Evolutionary conservation across 35 echinoderm and acorn worm genomes (phyloP).

Genomic region (Ophiothrix spiculata): DNA sequence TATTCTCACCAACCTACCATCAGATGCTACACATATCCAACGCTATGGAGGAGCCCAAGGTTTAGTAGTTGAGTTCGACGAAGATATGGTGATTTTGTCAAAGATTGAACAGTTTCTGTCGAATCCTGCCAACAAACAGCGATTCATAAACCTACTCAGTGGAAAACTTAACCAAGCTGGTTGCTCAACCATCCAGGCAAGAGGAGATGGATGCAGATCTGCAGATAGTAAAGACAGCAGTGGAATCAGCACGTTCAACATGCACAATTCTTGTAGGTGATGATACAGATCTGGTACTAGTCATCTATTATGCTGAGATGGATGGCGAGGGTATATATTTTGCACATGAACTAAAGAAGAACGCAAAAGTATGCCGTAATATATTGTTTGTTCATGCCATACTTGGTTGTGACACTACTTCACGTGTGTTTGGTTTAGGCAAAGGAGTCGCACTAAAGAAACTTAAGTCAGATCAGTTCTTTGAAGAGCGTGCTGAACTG

Average conservation of each 20-base stretch:
- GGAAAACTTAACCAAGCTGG: background rate
- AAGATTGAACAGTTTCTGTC: conserved; percentile 56
- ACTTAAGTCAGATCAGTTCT: background rate
- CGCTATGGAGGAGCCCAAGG: conserved; percentile 5
- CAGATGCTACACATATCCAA: conserved; percentile 37
- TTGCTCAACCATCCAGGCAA: background rate
- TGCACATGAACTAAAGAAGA: background rate
- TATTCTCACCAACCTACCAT: conserved; percentile 29
- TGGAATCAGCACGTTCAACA: background rate
- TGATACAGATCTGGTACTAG: conserved; percentile 18
- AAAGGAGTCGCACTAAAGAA: conserved; percentile 22
- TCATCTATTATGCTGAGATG: conserved; percentile 3
- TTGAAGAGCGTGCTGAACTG: conserved; percentile 12
- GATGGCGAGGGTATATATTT: background rate
- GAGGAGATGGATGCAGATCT: conserved; percentile 22
- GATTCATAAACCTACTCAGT: conserved; percentile 40
- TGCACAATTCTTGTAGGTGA: conserved; percentile 28
- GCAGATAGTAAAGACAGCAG: conserved; percentile 29
- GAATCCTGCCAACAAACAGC: conserved; percentile 45
- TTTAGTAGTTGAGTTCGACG: conserved; percentile 30
- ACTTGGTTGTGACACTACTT: conserved; percentile 46
- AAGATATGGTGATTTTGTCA: conserved; percentile 18
- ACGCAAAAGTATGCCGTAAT: conserved; percentile 15
- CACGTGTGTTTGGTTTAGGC: conserved; percentile 15
- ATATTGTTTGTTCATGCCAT: conserved; percentile 47